Base-by-base conservation (phyloP, 2,888 invertebrate genomes). In the Hipparchia sbordonii region DNA sequence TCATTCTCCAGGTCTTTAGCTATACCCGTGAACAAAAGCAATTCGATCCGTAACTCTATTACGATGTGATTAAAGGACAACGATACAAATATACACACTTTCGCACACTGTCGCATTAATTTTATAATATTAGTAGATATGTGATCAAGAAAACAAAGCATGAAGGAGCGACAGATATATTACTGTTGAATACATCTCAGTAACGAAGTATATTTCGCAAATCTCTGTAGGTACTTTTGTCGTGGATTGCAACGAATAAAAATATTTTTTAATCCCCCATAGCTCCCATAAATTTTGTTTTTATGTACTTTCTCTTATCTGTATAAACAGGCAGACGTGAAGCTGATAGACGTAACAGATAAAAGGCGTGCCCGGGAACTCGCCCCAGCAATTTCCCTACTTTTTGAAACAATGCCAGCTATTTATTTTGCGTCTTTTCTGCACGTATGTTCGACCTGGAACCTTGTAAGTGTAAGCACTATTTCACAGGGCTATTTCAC, bases 381-480 rank as follows among this genome's bases (percentile, higher is more conserved):
- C 84, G 85, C 87, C 85, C 86, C 82, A 84, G 85, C 87, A 86
- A 87, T 90, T 91, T 91, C 81, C 86, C 85, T 84, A 85, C 87
- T 89, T 89, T 90, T 92, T 90, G 89, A 91, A 89, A 88, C 89
- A 87, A 87, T 85, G 87, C 88, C 89, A 90, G 88, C 87, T 86
- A 92, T 92, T 91, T 92, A 90, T 92, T 88, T 87, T 84, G 88
- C 88, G 87, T 90, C 88, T 89, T 83, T 82, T 84, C 79, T 82
- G 85, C 81, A 82, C 82, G 82, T 83, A 84, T 82, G 83, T 82
- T 85, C 85, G 85, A 88, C 89, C 84, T 86, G 85, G 88, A 90
- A 85, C 7, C 13, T 39, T 54, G 39, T 39, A 54, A 51, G 5
- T 45, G 33, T 23, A 6, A 56, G 63, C 10, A 1, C 12, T 52